A percentile compares a stretch with the other conserved stretches of the same genome.
Evolutionary conservation across 2,888 invertebrate genomes (phyloP).

Genomic region (Aleiodes leptofemur): DNA sequence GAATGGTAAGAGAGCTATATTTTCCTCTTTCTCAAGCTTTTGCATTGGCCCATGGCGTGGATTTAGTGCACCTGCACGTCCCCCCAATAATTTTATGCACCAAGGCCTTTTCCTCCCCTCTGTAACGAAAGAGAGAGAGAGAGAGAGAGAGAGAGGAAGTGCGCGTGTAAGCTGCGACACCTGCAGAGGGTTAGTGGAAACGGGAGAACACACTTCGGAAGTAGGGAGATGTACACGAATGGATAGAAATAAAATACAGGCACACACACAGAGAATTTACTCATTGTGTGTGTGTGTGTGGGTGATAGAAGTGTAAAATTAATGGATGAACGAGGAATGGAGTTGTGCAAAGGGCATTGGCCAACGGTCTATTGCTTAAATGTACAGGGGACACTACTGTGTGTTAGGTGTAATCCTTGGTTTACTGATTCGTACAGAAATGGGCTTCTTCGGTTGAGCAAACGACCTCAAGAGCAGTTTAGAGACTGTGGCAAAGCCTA

Average conservation of each 20-base stretch:
- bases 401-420: constrained; percentile 16
- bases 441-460: neutral
- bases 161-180: constrained; percentile 42
- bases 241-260: constrained; percentile 28
- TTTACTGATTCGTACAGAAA: neutral
- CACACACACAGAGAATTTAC: neutral
- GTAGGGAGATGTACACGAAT: constrained; percentile 16
- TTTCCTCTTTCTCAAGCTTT: neutral
- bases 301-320: neutral
- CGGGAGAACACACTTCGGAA: constrained; percentile 7
- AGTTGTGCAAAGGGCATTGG: neutral
- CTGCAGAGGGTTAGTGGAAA: constrained; percentile 37
- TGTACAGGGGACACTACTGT: neutral
- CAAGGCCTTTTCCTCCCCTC: constrained; percentile 25
- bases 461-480: constrained; percentile 4
- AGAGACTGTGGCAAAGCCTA: neutral
- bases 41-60: constrained; percentile 24
- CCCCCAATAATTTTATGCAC: constrained; percentile 46
- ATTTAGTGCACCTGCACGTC: constrained; percentile 45
- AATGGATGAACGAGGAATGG: constrained; percentile 17
- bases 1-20: neutral
- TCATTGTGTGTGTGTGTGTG: constrained; percentile 15
- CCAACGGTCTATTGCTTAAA: neutral
- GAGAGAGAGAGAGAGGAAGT: neutral
- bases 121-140: no score